A percentile compares a stretch with the other conserved stretches of the same genome.
phyloP scores from a whole-genome alignment of 2,113 vertebrate species.

The Coregonus clupeaformis region DNA sequence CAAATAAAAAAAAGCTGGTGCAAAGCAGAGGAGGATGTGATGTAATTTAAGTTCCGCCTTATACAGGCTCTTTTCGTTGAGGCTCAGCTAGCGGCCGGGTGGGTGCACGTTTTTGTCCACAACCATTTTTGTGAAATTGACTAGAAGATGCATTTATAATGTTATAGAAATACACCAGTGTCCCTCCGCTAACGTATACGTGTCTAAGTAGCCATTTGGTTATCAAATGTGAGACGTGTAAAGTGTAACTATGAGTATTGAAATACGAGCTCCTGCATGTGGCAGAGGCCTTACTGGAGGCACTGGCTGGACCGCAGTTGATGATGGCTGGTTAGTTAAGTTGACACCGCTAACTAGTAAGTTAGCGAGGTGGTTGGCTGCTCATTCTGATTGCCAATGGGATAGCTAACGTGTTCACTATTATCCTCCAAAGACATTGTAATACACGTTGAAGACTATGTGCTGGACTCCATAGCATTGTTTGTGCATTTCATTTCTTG shows the following conservation, averaged over 20 bases:
- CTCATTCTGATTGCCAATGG: background rate
- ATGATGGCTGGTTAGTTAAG: background rate
- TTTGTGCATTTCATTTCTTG: no score
- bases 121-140: background rate
- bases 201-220: accelerated
- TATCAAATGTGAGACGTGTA: background rate
- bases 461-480: no score
- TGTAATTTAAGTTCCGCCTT: conserved; percentile 12
- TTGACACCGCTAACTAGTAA: background rate
- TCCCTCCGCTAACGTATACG: accelerated
- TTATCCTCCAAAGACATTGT: conserved; percentile 15
- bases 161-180: accelerated
- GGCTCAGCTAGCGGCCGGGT: conserved; percentile 63
- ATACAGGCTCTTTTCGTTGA: conserved; percentile 66
- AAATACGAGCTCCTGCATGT: conserved; percentile 45
- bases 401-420: no score
- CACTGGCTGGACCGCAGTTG: conserved; percentile 17
- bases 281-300: conserved; percentile 46
- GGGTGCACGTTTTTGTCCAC: conserved; percentile 42
- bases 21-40: conserved; percentile 48
- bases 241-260: background rate
- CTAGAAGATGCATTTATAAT: background rate
- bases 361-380: background rate
- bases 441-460: no score
- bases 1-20: background rate